Evolutionary conservation across 2,113 vertebrate species (phyloP), one percentile per base, ranked within the genome.

Genomic region (Butorides virescens): DNA sequence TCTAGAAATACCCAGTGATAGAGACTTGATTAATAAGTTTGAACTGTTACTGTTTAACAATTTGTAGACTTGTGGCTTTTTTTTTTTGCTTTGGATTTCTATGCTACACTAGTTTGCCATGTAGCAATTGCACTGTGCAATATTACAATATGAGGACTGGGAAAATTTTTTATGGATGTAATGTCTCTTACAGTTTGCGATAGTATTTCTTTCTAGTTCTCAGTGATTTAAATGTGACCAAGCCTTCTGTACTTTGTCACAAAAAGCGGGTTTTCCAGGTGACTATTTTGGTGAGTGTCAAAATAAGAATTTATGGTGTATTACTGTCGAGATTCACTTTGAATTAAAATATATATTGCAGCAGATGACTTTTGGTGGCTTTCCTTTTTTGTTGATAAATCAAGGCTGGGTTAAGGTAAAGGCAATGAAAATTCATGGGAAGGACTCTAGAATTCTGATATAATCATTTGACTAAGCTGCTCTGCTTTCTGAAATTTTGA

Each of bases 71-170:
- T 98, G 98, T 99, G 98, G 98, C 98, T 99, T 99, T 98, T 95
- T 46, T 46, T 47, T 96, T 98, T 98, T 98, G 98, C 98, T 98
- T 98, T 98, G 98, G 97, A 97, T 97, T 99, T 98, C 98, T 98
- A 98, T 99, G 99, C 99, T 99, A 99, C 99, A 99, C 99, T 99
- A 99, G 99, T 99, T 99, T 97, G 99, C 99, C 99, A 99, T 99
- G 99, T 99, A 99, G 99, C 99, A 99, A 98, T 99, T 99, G 99
- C 99, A 99, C 99, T 99, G 99, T 99, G 99, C 99, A 99, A 99
- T 99, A 99, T 99, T 99, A 99, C 99, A 99, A 99, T 99, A 99
- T 99, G 98, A 99, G 99, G 99, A 99, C 99, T 99, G 99, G 99
- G 99, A 99, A 99, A 97, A 98, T 98, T 98, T 99, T 99, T 98